Base-by-base conservation (phyloP, 2,888 invertebrate genomes). In the Thereva unica region DNA sequence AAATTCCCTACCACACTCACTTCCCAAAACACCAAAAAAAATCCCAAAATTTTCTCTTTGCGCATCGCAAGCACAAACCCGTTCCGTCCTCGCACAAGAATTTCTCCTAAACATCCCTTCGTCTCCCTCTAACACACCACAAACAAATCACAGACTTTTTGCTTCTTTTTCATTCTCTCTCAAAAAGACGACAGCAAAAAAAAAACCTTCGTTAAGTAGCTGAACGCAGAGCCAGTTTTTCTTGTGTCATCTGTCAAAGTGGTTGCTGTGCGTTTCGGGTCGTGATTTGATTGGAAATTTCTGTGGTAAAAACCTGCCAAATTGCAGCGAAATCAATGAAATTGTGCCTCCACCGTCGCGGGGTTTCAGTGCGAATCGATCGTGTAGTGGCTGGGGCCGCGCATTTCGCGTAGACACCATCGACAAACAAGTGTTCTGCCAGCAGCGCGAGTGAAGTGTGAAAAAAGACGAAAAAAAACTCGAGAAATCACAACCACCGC, bases 221-320 rank as follows among this genome's bases (percentile, higher is more conserved):
- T 42, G 5, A 34, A 44, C 44, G 35, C 35, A 53, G 34, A 35
- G 35, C 64, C 64, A 64, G 64, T 64, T 64, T 52, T 44, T 41
- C 35, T 53, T 52, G 64, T 64, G 37, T 52, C 53, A 64, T 49
- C 64, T 64, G 64, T 64, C 64, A 64, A 64, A 64, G 64, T 53
- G 64, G 64, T 44, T 5, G 53, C 44, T 64, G 52, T 37, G 37
- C 35, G 44, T 52, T 9, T 64, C 38, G 44, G 61, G 34, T 64
- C 64, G 64, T 44, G 53, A 44, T 64, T 64, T 37, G 35, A 53
- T 23, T 47, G 45, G 61, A 34, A 34, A 35, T 61, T 61, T 50
- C 12, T 50, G 57, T 47, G 37, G 47, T 47, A 35, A 47, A 23
- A 47, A 23, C 23, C 23, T 23, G 23, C 23, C 23, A 23, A 23